phyloP scores from a whole-genome alignment of 2,888 invertebrate species.

The Pristionchus maxplancki region DNA sequence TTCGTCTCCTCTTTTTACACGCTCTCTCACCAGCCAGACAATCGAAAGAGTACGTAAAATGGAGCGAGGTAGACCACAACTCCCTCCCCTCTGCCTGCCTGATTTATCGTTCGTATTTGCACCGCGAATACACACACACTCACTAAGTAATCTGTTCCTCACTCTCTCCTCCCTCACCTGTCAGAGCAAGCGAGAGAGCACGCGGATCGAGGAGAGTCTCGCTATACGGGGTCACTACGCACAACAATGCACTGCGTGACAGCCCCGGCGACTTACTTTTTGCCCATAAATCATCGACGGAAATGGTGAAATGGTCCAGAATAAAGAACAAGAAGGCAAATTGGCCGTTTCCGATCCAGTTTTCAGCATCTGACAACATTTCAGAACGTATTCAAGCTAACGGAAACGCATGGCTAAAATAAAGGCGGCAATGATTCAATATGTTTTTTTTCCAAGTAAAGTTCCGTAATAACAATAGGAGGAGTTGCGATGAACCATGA shows the following conservation, averaged over 20 bases:
- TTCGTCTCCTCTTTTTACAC: background rate
- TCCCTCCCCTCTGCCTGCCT: background rate
- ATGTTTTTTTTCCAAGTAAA: no score
- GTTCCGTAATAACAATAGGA: no score
- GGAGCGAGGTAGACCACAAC: no score
- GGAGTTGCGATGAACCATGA: no score
- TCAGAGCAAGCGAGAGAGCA: background rate
- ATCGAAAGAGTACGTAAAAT: no score
- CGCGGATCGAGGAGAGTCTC: background rate
- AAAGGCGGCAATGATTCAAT: no score
- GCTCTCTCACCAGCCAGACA: background rate
- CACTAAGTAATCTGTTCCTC: background rate
- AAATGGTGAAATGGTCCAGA: background rate
- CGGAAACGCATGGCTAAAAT: background rate
- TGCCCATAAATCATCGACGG: background rate
- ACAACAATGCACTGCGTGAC: background rate
- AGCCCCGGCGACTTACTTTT: background rate
- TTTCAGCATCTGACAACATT: background rate
- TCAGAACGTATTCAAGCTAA: background rate
- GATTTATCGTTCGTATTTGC: conserved; percentile 14
- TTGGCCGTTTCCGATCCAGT: background rate
- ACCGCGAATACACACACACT: conserved; percentile 3
- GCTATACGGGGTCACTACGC: background rate
- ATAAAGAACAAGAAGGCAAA: background rate
- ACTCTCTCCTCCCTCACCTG: background rate